Evolutionary conservation across 2,113 vertebrate genomes (phyloP).

Genomic region (Rhodinocichla rosea): DNA sequence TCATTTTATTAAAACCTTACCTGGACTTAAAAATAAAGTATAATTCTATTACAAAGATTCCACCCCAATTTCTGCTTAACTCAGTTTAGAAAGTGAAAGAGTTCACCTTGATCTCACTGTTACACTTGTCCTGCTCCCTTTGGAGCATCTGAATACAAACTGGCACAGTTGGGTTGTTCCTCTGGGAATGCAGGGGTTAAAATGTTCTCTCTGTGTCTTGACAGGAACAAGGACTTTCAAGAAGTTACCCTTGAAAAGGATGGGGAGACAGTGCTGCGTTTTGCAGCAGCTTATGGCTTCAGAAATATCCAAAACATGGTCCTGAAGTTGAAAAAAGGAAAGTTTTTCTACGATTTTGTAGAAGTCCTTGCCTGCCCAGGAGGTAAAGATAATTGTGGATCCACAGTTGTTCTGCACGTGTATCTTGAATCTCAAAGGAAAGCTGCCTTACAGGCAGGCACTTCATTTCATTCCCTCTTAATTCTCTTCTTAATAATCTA

Average conservation of each 20-base stretch:
- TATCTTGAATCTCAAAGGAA: not conserved
- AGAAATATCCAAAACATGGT: conserved; percentile 94
- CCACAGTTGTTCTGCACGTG: rapidly evolving
- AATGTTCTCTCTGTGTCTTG: not conserved
- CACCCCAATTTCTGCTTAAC: not conserved
- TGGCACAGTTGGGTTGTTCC: not conserved
- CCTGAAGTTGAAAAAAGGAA: conserved; percentile 88
- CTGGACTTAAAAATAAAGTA: not conserved
- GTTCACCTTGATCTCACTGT: not conserved
- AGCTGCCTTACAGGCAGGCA: not conserved
- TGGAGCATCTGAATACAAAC: not conserved
- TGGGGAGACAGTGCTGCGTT: conserved; percentile 88
- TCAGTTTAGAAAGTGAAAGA: not conserved
- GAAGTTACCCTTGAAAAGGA: conserved; percentile 91
- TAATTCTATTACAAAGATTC: not conserved
- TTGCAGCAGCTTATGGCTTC: conserved; percentile 92
- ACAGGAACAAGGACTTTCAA: conserved; percentile 94
- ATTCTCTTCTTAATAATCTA: not conserved
- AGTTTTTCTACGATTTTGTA: conserved; percentile 88
- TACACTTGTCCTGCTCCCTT: not conserved
- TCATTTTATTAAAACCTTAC: not conserved
- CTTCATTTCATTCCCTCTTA: not conserved
- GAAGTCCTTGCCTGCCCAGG: conserved; percentile 95
- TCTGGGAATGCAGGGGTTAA: not conserved
- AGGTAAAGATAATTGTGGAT: conserved; percentile 73